Evolutionary conservation across 2,888 invertebrate genomes (phyloP).

Genomic region (Sceliomorpha sp.): DNA sequence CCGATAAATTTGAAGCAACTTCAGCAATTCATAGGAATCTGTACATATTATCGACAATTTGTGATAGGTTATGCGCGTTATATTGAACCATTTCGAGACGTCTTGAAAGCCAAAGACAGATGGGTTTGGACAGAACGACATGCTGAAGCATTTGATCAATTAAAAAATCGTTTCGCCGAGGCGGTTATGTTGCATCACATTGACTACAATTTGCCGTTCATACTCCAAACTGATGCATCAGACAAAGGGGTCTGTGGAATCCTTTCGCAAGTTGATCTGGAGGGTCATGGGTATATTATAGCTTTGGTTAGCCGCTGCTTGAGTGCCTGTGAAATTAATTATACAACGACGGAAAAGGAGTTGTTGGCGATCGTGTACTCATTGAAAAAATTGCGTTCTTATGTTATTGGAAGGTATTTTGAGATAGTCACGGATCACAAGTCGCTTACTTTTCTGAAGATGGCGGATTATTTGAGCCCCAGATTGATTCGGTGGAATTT

Average conservation of each 20-base stretch:
- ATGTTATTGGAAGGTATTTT: conserved; percentile 1
- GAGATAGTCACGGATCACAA: conserved; percentile 7
- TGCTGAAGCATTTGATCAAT: conserved; percentile 14
- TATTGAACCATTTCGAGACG: conserved; percentile 18
- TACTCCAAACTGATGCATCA: conserved; percentile 32
- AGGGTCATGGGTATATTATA: conserved; percentile 34
- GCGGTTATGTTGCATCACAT: conserved; percentile 31
- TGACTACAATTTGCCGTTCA: conserved; percentile 1
- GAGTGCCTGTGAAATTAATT: conserved; percentile 7
- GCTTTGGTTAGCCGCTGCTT: conserved; percentile 57
- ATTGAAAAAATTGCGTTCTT: conserved; percentile 57
- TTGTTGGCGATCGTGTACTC: conserved; percentile 57
- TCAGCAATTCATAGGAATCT: too few relatives aligned
- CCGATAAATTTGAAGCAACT: too few relatives aligned
- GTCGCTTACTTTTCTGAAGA: background rate
- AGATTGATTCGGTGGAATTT: conserved; percentile 11
- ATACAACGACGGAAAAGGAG: conserved; percentile 58
- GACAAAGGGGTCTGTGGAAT: conserved; percentile 45
- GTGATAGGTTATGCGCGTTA: conserved; percentile 5
- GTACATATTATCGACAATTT: conserved; percentile 47
- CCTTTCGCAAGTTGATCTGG: conserved; percentile 29
- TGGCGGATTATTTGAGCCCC: background rate
- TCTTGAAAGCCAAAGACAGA: background rate
- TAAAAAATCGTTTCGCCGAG: conserved; percentile 34
- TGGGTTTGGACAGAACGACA: conserved; percentile 11